phyloP scores from a whole-genome alignment of 1,140 invertebrate species.

The Drosophila mauritiana region DNA sequence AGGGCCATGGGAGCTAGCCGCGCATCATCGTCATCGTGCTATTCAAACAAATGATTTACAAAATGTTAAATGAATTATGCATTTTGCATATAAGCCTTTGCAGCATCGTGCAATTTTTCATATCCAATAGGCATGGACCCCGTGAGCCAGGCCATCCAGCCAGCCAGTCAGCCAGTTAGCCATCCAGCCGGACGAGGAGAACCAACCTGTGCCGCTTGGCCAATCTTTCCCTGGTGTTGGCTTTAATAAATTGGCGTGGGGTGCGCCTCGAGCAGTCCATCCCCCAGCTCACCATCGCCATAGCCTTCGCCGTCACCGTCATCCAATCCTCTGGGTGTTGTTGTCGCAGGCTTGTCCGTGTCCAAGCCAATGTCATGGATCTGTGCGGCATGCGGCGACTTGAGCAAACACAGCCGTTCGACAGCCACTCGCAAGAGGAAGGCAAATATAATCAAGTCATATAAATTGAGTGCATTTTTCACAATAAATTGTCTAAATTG shows the following conservation, averaged over 20 bases:
- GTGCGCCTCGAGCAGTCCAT: constrained; percentile 65
- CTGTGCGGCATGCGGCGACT: constrained; percentile 44
- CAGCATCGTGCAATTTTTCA: constrained; percentile 73
- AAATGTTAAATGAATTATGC: constrained; percentile 84
- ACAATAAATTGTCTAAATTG: constrained; percentile 80
- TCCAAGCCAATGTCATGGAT: constrained; percentile 63
- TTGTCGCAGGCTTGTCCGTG: constrained; percentile 54
- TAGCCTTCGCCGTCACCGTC: constrained; percentile 1
- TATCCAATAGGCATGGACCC: constrained; percentile 41
- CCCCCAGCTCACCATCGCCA: neutral
- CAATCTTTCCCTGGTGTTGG: constrained; percentile 66
- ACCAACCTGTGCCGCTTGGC: constrained; percentile 37
- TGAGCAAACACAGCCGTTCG: constrained; percentile 71
- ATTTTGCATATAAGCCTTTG: constrained; percentile 77
- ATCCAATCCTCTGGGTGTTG: constrained; percentile 39
- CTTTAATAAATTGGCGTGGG: constrained; percentile 82
- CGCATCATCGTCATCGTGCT: constrained; percentile 78
- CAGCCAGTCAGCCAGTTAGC: too few relatives aligned
- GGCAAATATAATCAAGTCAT: constrained; percentile 81
- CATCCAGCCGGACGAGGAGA: neutral
- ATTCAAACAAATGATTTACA: constrained; percentile 84
- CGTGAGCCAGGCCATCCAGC: neutral
- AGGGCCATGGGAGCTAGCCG: constrained; percentile 34
- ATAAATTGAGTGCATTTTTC: constrained; percentile 83
- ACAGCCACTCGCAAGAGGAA: constrained; percentile 29